These are phyloP conservation scores for Aphodius sticticus DNA, from an alignment of 2,888 invertebrate species.

Conservation along the genomic window DNA sequence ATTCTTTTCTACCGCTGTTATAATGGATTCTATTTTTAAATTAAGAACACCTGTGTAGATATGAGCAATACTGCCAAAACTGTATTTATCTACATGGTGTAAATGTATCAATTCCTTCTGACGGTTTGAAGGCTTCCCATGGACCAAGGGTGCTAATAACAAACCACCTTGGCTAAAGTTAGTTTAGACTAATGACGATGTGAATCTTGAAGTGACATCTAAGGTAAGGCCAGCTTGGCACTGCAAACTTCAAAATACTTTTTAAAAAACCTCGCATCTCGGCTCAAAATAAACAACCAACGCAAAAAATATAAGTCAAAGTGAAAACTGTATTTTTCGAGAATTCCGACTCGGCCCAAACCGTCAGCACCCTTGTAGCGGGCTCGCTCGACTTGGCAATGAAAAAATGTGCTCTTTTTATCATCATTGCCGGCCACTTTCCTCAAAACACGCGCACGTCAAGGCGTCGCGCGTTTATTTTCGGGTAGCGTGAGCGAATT, in stretches of 20 bases:
- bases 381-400: not conserved
- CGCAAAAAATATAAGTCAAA: conserved; percentile 4
- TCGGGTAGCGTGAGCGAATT: not conserved
- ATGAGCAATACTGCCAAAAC: not conserved
- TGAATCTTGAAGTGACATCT: not conserved
- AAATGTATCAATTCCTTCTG: not conserved
- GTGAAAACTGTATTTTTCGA: not conserved
- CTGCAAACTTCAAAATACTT: not conserved
- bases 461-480: not conserved
- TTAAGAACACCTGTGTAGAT: not conserved
- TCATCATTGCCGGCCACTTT: not conserved
- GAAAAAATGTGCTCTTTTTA: not conserved
- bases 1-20: not conserved
- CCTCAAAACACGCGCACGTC: not conserved
- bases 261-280: not conserved
- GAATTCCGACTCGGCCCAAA: not conserved
- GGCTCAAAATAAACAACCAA: not conserved
- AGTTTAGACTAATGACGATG: not conserved
- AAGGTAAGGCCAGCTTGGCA: not conserved
- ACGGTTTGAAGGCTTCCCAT: not conserved
- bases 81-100: not conserved
- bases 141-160: not conserved
- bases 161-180: too few relatives aligned
- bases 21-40: not conserved
- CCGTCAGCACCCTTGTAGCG: too few relatives aligned